These are phyloP conservation scores for Periophthalmodon schlosseri DNA, from an alignment of 2,113 vertebrate species.

Conservation along the genomic window DNA sequence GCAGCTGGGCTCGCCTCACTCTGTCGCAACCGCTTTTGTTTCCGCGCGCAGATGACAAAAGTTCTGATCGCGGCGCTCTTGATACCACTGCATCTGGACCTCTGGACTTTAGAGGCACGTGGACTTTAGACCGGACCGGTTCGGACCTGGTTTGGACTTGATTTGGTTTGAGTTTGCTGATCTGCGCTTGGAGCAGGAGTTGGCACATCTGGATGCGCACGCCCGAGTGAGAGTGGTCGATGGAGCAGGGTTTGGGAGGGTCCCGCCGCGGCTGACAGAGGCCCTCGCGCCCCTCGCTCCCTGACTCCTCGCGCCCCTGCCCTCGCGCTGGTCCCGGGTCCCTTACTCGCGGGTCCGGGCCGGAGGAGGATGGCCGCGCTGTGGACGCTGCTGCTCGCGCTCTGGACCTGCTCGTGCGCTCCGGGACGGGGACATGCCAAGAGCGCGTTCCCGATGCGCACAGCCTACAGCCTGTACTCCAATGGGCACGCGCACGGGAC, in stretches of 20 bases:
- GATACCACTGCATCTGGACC: not conserved
- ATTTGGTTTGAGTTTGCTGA: not conserved
- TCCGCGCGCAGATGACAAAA: slow-evolving; percentile 3
- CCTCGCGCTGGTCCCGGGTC: not conserved
- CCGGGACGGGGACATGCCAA: slow-evolving; percentile 19
- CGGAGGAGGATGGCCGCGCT: slow-evolving; percentile 47
- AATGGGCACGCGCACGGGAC: slow-evolving; percentile 48
- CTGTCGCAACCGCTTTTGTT: slow-evolving; percentile 65
- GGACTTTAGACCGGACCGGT: not conserved
- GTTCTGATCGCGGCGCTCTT: not conserved
- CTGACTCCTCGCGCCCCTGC: not conserved
- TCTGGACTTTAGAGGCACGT: not conserved
- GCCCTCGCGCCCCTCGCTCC: not conserved
- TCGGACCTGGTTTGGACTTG: not conserved
- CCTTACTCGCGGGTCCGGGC: not conserved
- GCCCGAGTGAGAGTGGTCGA: not conserved
- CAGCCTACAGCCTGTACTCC: slow-evolving; percentile 61
- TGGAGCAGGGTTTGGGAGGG: slow-evolving; percentile 6
- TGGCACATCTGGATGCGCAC: slow-evolving; percentile 8
- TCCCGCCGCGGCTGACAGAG: slow-evolving; percentile 2
- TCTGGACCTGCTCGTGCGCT: slow-evolving; percentile 38
- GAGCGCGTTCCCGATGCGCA: slow-evolving; percentile 55
- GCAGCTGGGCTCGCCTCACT: slow-evolving; percentile 56
- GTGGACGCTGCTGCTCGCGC: slow-evolving; percentile 48
- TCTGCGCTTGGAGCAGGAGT: not conserved